These are phyloP conservation scores for Turritopsis rubra DNA, from an alignment of 30 jellyfish, hydroid and myxozoan genomes.

Conservation along the genomic window DNA sequence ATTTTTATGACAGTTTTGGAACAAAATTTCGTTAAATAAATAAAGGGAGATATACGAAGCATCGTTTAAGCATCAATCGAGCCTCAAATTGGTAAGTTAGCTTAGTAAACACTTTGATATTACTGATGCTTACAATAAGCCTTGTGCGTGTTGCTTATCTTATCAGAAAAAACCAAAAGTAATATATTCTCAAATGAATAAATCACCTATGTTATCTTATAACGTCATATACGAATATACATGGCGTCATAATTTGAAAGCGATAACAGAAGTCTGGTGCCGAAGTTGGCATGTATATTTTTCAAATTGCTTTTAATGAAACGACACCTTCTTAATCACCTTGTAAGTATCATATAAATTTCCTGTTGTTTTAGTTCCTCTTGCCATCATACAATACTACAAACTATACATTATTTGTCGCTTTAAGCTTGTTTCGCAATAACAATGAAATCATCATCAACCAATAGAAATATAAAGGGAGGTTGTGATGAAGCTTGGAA, in stretches of 20 bases:
- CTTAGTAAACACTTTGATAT: no score
- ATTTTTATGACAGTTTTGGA: no score
- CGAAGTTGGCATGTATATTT: no score
- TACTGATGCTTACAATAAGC: background rate
- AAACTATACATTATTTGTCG: background rate
- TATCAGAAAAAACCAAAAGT: background rate
- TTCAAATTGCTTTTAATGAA: background rate
- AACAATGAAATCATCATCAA: no score
- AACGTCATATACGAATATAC: background rate
- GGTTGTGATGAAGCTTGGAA: no score
- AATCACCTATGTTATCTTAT: background rate
- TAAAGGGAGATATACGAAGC: no score
- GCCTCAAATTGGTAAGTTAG: no score
- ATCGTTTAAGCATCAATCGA: no score
- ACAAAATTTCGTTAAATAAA: no score
- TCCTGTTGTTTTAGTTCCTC: background rate
- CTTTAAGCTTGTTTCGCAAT: no score
- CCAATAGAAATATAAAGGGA: no score
- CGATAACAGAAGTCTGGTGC: no score
- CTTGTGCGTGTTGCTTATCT: background rate
- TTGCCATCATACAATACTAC: background rate
- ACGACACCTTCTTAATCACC: background rate
- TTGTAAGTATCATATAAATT: background rate
- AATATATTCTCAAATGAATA: background rate
- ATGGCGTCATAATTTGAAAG: background rate